These are phyloP conservation scores for Camponotus floridanus DNA, from an alignment of 1,140 invertebrate species.

Conservation along the genomic window DNA sequence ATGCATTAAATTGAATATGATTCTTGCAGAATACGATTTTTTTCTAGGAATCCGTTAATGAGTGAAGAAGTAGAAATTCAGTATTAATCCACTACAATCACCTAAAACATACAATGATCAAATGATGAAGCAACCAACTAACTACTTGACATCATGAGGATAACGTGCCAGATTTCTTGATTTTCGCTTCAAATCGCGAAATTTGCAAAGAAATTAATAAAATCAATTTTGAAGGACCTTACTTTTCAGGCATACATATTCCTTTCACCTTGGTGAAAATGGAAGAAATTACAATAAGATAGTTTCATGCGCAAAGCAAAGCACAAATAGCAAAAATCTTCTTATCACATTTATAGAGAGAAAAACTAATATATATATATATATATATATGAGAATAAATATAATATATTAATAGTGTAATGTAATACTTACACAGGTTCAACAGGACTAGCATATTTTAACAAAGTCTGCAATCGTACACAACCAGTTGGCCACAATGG, in stretches of 20 bases:
- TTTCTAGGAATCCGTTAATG: conserved; percentile 65
- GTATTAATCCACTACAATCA: conserved; percentile 76
- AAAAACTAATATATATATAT: neutral
- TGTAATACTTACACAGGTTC: conserved; percentile 79
- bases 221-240: conserved; percentile 37
- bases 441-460: conserved; percentile 77
- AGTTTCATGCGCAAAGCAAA: conserved; percentile 58
- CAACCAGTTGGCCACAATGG: conserved; percentile 88
- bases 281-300: conserved; percentile 41
- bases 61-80: conserved; percentile 64
- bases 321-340: conserved; percentile 46
- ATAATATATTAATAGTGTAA: neutral
- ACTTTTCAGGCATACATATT: conserved; percentile 17
- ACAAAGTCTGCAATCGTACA: conserved; percentile 83
- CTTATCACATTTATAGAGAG: conserved; percentile 53
- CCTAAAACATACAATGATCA: conserved; percentile 80
- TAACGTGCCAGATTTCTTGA: conserved; percentile 20
- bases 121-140: conserved; percentile 59
- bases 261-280: conserved; percentile 46
- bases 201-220: conserved; percentile 51
- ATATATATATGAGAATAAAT: neutral
- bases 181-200: neutral
- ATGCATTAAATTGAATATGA: conserved; percentile 54
- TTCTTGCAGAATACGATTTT: conserved; percentile 44
- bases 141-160: conserved; percentile 14